Base-by-base conservation (phyloP, 2,797 vertebrate genomes). In the Gymnothorax javanicus region DNA sequence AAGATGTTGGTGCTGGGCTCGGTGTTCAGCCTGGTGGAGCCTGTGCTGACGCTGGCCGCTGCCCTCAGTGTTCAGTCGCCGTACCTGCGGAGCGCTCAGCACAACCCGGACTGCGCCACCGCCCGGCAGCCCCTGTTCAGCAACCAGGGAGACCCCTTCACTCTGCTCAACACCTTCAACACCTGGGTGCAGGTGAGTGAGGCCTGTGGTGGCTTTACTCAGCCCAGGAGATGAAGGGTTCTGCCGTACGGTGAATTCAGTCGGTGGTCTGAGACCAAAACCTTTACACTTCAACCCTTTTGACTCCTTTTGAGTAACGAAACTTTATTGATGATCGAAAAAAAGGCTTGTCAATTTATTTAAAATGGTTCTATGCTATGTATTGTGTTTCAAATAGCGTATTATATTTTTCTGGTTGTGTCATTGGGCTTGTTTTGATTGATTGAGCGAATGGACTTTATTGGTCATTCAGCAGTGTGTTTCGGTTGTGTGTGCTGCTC, bases 1-100 rank as follows among this genome's bases (percentile, higher is more conserved):
- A 99, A 99, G 93, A 97, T 99, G 96, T 92, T 99, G 91, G 96
- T 99, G 20, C 90, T 98, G 87, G 98, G 97, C 0, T 96, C 96
- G 0, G 67, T 97, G 57, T 97, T 99, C 50, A 94, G 94, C 54
- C 92, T 99, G 90, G 94, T 95, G 0, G 97, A 98, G 91, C 97
- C 98, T 0, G 94, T 97, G 85, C 85, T 99, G 93, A 98, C 96
- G 0, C 91, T 97, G 0, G 97, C 98, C 0, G 96, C 97, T 0
- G 95, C 95, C 0, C 96, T 99, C 85, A 99, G 97, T 0, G 96
- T 99, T 7, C 97, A 97, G 86, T 98, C 98, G 0, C 98, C 97
- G 0, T 97, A 98, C 90, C 93, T 98, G 11, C 96, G 97, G 84
- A 95, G 95, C 0, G 88, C 96, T 0, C 96, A 96, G 85, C 92